Base-by-base conservation (phyloP, 2,888 invertebrate species). In the Epistrophe grossulariae region DNA sequence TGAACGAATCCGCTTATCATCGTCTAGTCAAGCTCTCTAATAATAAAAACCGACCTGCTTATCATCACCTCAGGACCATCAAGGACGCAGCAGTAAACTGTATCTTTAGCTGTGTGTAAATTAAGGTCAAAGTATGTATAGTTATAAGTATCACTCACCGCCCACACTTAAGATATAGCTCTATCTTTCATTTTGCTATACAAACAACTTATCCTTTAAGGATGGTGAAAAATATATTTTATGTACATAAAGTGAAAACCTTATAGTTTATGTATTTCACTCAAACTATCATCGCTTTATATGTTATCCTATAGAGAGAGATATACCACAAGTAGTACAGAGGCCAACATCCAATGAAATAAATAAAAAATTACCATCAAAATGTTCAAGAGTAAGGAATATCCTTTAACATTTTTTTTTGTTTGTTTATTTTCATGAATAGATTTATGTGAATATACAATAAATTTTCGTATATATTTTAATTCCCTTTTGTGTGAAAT, bases 1-100 rank as follows among this genome's bases (percentile, higher is more conserved):
- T 64, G 48, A 35, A 31, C 28, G 48, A 84, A 68, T 60, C 74
- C 52, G 52, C 62, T 71, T 79, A 84, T 84, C 79, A 79, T 72
- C 79, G 28, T 43, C 64, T 28, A 66, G 64, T 50, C 31, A 24
- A 11, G 1, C 15, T 35, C 73, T 6, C 38, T 35, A 62, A 40
- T 64, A 24, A 43, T 38, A 60, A 38, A 62, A 68, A 38, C 62
- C 35, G 48, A 64, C 71, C 64, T 57, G 52, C 52, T 84, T 74
- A 79, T 76, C 71, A 50, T 40, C 45, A 43, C 15, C 45, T 40
- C 7, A 59, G 11, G 10, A 11, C 35, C 4, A 13, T 24, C 24
- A 55, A 17, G 38, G 38, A 48, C 40, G 35, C 6, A 35, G 1
- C 7, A 11, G 35, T 59, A 43, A 28, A n/a, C 24, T 43, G 38